These are phyloP conservation scores for Olivierus martensii DNA, from an alignment of 1,140 invertebrate species.

Conservation along the genomic window DNA sequence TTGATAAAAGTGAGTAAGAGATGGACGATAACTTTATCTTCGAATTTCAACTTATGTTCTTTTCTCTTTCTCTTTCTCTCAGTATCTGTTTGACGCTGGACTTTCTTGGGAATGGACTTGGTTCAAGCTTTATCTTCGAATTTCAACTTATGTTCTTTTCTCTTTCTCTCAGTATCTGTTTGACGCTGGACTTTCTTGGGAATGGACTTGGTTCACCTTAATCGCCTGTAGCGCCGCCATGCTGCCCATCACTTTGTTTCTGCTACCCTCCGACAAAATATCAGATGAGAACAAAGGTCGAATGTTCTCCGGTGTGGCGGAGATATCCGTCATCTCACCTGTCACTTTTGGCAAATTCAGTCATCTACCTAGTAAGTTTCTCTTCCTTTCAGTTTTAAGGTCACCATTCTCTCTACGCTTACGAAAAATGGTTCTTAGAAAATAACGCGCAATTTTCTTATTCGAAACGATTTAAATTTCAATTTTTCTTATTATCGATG, in stretches of 20 bases:
- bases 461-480: too few species aligned
- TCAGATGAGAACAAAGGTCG: neutral
- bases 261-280: slow-evolving; percentile 15
- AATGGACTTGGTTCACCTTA: slow-evolving; percentile 14
- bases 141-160: too few species aligned
- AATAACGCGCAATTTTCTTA: too few species aligned
- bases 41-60: neutral
- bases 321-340: slow-evolving; percentile 2
- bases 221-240: slow-evolving; percentile 15
- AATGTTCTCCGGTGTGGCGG: slow-evolving; percentile 3
- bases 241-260: slow-evolving; percentile 19
- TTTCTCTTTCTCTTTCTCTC: too few species aligned
- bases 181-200: slow-evolving; percentile 17
- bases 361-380: neutral
- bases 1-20: slow-evolving; percentile 12
- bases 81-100: slow-evolving; percentile 17
- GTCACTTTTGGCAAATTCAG: neutral
- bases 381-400: too few species aligned
- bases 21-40: neutral
- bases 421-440: too few species aligned
- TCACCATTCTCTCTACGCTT: too few species aligned
- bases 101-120: slow-evolving; percentile 16
- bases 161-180: slow-evolving; percentile 9
- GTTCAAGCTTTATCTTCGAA: slow-evolving; percentile 12
- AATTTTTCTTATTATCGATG: too few species aligned